A percentile compares a stretch with the other conserved stretches of the same genome.
Evolutionary conservation across 2,888 invertebrate genomes (phyloP).

Genomic region (Limulus polyphemus): DNA sequence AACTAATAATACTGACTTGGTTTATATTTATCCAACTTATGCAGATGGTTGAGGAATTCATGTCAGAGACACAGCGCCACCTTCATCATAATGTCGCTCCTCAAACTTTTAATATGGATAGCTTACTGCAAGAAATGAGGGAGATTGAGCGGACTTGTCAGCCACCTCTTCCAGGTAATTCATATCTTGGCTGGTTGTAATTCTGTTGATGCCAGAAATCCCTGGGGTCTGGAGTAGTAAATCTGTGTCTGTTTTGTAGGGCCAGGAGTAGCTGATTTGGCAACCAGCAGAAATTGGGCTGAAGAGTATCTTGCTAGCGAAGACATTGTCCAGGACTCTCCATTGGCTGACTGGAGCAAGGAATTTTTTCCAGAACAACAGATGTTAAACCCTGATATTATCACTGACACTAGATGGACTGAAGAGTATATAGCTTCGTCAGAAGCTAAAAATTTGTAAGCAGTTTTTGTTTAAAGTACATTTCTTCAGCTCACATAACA

Average conservation of each 20-base stretch:
- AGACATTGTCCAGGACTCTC: constrained; percentile 16
- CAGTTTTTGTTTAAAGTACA: neutral
- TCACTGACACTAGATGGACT: constrained; percentile 43
- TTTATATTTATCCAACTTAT: constrained; percentile 13
- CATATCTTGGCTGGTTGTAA: neutral
- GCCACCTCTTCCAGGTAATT: constrained; percentile 32
- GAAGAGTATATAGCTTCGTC: constrained; percentile 42
- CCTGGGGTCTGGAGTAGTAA: neutral
- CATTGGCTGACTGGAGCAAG: constrained; percentile 18
- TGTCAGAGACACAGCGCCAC: constrained; percentile 43
- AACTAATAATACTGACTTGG: too few species aligned
- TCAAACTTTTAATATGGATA: constrained; percentile 81
- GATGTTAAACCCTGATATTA: constrained; percentile 11
- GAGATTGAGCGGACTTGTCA: constrained; percentile 48
- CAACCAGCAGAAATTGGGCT: constrained; percentile 34
- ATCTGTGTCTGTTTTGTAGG: constrained; percentile 25
- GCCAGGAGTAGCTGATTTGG: constrained; percentile 35
- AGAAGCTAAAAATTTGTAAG: constrained; percentile 17
- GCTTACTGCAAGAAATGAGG: constrained; percentile 68
- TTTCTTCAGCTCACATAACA: neutral
- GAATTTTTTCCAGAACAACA: neutral
- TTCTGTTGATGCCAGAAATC: neutral
- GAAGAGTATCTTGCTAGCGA: constrained; percentile 32
- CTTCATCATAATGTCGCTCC: constrained; percentile 38
- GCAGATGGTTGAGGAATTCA: constrained; percentile 70